These are phyloP conservation scores for Oncorhynchus keta DNA, from an alignment of 2,113 vertebrate genomes.

Conservation along the genomic window DNA sequence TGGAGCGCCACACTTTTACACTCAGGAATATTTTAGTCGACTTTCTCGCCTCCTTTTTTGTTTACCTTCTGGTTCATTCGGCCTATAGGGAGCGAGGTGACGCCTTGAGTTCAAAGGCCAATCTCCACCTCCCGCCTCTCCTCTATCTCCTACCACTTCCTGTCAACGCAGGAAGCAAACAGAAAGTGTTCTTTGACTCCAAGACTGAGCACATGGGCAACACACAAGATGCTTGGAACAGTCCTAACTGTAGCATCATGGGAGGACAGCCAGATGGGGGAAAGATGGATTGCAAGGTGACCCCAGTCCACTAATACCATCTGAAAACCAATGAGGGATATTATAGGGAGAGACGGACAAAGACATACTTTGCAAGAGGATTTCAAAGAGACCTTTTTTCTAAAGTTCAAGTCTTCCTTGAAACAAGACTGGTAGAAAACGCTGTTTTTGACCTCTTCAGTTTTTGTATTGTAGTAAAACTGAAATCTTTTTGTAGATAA, in stretches of 20 bases:
- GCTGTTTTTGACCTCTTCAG: conserved; percentile 69
- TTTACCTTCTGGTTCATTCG: conserved; percentile 11
- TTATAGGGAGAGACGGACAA: not conserved
- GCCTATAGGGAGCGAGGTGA: not conserved
- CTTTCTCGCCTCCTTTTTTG: conserved; percentile 22
- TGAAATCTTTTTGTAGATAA: conserved; percentile 79
- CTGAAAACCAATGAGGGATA: conserved; percentile 9
- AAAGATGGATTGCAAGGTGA: not conserved
- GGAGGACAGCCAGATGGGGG: not conserved
- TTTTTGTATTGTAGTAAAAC: conserved; percentile 82
- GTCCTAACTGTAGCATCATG: not conserved
- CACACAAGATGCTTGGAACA: not conserved
- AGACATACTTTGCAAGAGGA: conserved; percentile 1
- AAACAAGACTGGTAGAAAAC: conserved; percentile 69
- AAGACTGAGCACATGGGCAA: not conserved
- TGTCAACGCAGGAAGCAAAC: conserved; percentile 13
- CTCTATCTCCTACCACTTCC: conserved; percentile 5
- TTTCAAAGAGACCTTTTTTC: conserved; percentile 69
- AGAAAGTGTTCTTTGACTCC: conserved; percentile 34
- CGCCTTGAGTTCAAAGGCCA: not conserved
- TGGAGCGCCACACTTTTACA: conserved; percentile 79
- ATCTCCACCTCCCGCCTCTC: not conserved
- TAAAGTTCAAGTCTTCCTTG: conserved; percentile 85
- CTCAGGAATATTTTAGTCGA: conserved; percentile 79
- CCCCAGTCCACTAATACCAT: not conserved